Conservation (phyloP, 2,797 vertebrate species). For the Pangasius sanitwongsei region DNA sequence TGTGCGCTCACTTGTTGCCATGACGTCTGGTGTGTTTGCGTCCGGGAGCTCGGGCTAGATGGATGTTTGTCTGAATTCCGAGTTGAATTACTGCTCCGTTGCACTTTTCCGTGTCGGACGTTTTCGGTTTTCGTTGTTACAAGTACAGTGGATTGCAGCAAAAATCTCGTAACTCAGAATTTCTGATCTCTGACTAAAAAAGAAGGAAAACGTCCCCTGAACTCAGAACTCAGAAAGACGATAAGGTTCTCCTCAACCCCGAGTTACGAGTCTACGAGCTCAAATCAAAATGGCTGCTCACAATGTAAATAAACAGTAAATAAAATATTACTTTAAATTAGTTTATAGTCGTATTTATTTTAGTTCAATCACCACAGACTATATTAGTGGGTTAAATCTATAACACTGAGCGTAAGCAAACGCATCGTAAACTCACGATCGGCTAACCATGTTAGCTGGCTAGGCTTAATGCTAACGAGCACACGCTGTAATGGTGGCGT, state of each 20-base stretch:
- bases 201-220: too few relatives aligned
- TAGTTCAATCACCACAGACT: neutral
- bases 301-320: neutral
- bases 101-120: neutral
- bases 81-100: neutral
- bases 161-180: too few relatives aligned
- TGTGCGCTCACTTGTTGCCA: too few relatives aligned
- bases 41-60: neutral
- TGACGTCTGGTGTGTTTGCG: neutral
- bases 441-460: neutral
- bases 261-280: neutral
- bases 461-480: neutral
- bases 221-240: too few relatives aligned
- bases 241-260: neutral
- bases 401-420: neutral
- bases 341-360: neutral
- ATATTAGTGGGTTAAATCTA: neutral
- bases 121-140: too few relatives aligned
- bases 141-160: too few relatives aligned
- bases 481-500: neutral
- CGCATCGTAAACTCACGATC: neutral
- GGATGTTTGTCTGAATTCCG: neutral
- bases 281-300: neutral
- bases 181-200: too few relatives aligned
- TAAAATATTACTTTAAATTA: neutral